These are phyloP conservation scores for Sylvia atricapilla DNA, from an alignment of 2,113 vertebrate species.

Conservation along the genomic window DNA sequence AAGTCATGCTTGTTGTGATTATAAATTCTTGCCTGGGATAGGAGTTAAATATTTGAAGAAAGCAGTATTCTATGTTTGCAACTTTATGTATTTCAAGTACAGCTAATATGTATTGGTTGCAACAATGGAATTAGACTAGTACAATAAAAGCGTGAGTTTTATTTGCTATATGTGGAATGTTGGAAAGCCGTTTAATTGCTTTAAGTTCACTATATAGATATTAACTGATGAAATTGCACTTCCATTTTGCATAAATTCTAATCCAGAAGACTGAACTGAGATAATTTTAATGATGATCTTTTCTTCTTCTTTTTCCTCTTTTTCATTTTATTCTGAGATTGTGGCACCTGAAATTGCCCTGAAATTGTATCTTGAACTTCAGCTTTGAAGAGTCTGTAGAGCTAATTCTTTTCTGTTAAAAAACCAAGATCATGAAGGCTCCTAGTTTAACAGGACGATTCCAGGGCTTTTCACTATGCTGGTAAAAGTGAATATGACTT, in stretches of 20 bases:
- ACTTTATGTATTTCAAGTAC: not conserved
- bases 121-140: not conserved
- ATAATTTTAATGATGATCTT: not conserved
- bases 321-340: not conserved
- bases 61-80: not conserved
- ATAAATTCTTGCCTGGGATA: not conserved
- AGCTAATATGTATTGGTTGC: not conserved
- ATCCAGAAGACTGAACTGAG: not conserved
- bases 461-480: not conserved
- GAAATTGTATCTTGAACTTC: not conserved
- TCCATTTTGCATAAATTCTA: not conserved
- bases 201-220: not conserved
- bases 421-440: not conserved
- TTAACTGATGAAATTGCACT: not conserved
- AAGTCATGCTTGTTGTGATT: not conserved
- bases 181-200: not conserved
- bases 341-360: not conserved
- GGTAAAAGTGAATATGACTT: not conserved
- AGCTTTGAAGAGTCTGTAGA: not conserved
- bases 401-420: not conserved
- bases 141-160: not conserved
- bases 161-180: not conserved
- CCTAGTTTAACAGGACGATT: not conserved
- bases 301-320: not conserved
- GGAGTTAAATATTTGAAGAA: not conserved